phyloP scores from a whole-genome alignment of 2,888 invertebrate genomes.

The Cerceris rybyensis region DNA sequence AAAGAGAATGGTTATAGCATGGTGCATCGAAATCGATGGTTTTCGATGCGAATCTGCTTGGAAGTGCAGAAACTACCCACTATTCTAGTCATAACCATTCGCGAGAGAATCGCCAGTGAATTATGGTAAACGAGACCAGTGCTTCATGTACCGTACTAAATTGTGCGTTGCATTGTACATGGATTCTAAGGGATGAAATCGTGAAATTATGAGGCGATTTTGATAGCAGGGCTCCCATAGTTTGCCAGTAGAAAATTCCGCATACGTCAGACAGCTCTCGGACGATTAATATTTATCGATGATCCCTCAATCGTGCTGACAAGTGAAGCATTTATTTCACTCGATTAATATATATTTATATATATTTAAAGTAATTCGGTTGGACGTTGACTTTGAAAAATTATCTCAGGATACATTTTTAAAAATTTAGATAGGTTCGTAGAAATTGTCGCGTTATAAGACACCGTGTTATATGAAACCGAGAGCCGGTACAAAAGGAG shows the following conservation, averaged over 20 bases:
- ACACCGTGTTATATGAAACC: no score
- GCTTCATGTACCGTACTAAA: constrained; percentile 40
- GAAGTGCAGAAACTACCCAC: constrained; percentile 15
- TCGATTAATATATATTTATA: no score
- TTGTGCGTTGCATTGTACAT: constrained; percentile 13
- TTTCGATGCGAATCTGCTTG: constrained; percentile 5
- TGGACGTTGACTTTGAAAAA: no score
- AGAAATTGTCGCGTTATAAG: no score
- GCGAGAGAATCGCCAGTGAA: constrained; percentile 38
- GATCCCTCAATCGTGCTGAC: no score
- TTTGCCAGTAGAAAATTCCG: background rate
- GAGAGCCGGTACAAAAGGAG: no score
- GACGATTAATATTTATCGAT: no score
- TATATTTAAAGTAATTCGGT: no score
- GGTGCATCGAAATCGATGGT: background rate
- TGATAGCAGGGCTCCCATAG: background rate
- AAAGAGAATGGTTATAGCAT: background rate
- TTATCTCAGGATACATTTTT: no score
- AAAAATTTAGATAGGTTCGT: no score
- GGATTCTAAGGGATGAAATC: constrained; percentile 19
- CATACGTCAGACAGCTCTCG: no score
- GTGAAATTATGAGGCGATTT: constrained; percentile 18
- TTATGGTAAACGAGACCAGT: constrained; percentile 37
- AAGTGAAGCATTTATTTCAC: no score
- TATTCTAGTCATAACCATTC: constrained; percentile 23